These are phyloP conservation scores for Bedellia somnulentella DNA, from an alignment of 2,888 invertebrate genomes.

Conservation along the genomic window DNA sequence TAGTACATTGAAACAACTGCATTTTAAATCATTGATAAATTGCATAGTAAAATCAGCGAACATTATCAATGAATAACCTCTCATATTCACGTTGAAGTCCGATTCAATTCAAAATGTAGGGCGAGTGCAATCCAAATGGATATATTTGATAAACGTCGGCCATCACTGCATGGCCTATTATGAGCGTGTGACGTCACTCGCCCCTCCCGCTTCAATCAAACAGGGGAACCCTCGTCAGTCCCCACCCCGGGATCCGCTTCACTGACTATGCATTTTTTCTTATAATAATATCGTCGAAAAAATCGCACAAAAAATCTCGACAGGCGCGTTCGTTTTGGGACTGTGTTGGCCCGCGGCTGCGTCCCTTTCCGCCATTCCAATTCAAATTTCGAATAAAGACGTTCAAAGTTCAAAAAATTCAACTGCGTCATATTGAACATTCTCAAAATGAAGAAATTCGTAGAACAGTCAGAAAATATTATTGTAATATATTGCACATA, in stretches of 20 bases:
- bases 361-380: slow-evolving; percentile 28
- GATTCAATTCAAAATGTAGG: slow-evolving; percentile 21
- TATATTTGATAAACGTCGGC: slow-evolving; percentile 53
- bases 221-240: slow-evolving; percentile 59
- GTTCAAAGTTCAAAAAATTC: no score
- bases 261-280: slow-evolving; percentile 60
- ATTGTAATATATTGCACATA: no score
- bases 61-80: slow-evolving; percentile 14
- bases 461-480: no score
- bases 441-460: no score
- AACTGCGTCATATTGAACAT: no score
- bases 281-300: slow-evolving; percentile 61
- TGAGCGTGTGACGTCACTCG: slow-evolving; percentile 60
- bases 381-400: slow-evolving; percentile 31
- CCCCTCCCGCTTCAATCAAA: slow-evolving; percentile 55
- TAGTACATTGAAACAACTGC: no score
- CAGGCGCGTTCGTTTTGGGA: slow-evolving; percentile 36
- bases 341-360: neutral
- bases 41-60: no score
- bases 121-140: slow-evolving; percentile 43
- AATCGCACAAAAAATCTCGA: slow-evolving; percentile 58
- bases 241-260: slow-evolving; percentile 57
- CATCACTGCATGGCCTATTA: slow-evolving; percentile 60
- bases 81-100: slow-evolving; percentile 2
- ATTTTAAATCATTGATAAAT: no score